Evolutionary conservation across 1,140 invertebrate species (phyloP).

Genomic region (Aleiodes sp.): DNA sequence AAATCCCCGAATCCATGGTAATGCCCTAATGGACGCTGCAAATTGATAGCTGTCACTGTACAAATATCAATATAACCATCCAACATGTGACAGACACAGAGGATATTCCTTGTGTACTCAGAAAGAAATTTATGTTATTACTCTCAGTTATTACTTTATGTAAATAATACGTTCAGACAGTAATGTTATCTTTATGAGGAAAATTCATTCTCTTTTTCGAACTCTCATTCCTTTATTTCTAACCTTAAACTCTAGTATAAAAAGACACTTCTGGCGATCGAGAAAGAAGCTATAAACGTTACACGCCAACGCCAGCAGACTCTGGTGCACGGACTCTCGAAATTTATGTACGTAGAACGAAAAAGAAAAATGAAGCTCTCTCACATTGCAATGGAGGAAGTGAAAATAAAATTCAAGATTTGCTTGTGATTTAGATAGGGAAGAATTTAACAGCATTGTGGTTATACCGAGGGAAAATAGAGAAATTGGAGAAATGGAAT

Average conservation of each 20-base stretch:
- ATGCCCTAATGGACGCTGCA: slow-evolving; percentile 52
- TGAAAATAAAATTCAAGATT: not conserved
- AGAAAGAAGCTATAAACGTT: slow-evolving; percentile 24
- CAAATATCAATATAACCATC: slow-evolving; percentile 48
- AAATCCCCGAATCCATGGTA: slow-evolving; percentile 45
- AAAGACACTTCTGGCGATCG: slow-evolving; percentile 11
- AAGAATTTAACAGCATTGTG: not conserved
- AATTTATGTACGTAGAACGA: slow-evolving; percentile 31
- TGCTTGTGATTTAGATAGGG: not conserved
- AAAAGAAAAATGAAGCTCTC: not conserved
- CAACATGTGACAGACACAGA: not conserved
- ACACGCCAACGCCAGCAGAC: slow-evolving; percentile 20
- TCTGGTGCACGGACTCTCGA: not conserved
- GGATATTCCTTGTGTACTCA: not conserved
- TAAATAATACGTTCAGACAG: not conserved
- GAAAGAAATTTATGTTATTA: not conserved
- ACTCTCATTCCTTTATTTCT: slow-evolving; percentile 10
- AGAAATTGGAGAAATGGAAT: not conserved
- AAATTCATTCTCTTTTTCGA: not conserved
- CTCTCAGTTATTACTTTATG: not conserved
- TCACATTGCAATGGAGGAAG: not conserved
- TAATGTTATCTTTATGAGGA: slow-evolving; percentile 9
- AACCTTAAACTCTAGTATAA: slow-evolving; percentile 17
- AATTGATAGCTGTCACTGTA: slow-evolving; percentile 52
- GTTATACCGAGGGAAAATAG: not conserved